Evolutionary conservation across 2,888 invertebrate genomes (phyloP).

Genomic region (Thyatira batis): DNA sequence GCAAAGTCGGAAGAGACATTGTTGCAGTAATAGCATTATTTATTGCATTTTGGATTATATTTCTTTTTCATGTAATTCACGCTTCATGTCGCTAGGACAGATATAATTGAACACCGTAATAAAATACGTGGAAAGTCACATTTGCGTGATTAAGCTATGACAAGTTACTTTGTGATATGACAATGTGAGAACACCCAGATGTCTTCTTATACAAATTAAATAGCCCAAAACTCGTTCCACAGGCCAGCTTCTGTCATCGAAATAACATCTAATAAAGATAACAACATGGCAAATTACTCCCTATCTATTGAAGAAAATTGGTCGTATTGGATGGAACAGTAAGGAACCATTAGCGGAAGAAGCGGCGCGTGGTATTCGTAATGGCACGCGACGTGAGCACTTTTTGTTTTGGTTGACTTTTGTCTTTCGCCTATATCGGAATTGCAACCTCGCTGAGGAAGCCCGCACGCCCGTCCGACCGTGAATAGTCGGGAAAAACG

Average conservation of each 20-base stretch:
- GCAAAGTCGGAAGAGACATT: not conserved
- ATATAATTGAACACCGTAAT: not conserved
- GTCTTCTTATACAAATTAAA: constrained; percentile 17
- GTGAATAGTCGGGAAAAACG: constrained; percentile 74
- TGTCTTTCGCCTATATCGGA: constrained; percentile 65
- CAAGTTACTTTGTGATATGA: not conserved
- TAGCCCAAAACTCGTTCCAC: constrained; percentile 24
- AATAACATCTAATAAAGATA: constrained; percentile 50
- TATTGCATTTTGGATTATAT: not conserved
- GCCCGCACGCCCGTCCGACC: constrained; percentile 63
- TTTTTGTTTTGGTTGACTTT: constrained; percentile 59
- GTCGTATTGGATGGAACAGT: constrained; percentile 28
- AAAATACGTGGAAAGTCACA: not conserved
- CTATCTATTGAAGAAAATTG: constrained; percentile 51
- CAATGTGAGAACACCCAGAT: not conserved
- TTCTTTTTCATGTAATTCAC: not conserved
- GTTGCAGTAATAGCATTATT: not conserved
- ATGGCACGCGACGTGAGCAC: constrained; percentile 36
- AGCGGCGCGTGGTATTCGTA: constrained; percentile 55
- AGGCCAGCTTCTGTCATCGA: constrained; percentile 44
- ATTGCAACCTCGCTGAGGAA: constrained; percentile 55
- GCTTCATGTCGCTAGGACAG: not conserved
- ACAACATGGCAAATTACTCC: constrained; percentile 58
- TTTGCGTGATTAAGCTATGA: not conserved
- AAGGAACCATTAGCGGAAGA: constrained; percentile 62